phyloP scores from a whole-genome alignment of 2,113 vertebrate genomes.

The Oryzias woworae region DNA sequence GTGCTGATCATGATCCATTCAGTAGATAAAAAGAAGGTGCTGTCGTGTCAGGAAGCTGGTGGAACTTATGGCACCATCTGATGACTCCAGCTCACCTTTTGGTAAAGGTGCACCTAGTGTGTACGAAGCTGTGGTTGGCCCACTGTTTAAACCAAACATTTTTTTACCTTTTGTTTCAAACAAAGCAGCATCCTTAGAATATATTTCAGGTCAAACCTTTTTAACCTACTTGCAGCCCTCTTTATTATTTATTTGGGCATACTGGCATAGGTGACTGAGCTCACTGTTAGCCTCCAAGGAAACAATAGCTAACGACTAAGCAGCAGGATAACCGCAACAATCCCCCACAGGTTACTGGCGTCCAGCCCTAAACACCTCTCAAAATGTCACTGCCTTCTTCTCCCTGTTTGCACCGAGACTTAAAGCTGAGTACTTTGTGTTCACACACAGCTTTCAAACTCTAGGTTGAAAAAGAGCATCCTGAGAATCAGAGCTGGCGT shows the following conservation, averaged over 20 bases:
- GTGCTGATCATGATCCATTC: too few relatives aligned
- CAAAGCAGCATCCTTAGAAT: neutral
- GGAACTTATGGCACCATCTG: too few relatives aligned
- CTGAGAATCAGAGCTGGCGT: slow-evolving; percentile 37
- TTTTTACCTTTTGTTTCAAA: neutral
- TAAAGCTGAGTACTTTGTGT: neutral
- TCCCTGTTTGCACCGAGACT: neutral
- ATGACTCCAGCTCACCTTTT: too few relatives aligned
- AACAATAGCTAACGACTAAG: slow-evolving; percentile 3
- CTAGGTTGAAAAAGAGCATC: slow-evolving; percentile 10
- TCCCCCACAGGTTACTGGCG: slow-evolving; percentile 29
- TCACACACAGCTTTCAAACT: neutral
- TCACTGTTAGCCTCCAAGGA: neutral
- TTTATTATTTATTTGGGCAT: slow-evolving; percentile 1
- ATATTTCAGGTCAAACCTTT: neutral
- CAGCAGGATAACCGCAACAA: neutral
- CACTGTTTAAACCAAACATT: too few relatives aligned
- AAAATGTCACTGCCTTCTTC: slow-evolving; percentile 14
- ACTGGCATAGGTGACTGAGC: slow-evolving; percentile 34
- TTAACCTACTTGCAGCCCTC: neutral
- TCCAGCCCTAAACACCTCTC: slow-evolving; percentile 13
- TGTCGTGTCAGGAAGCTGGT: too few relatives aligned
- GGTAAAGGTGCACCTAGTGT: too few relatives aligned
- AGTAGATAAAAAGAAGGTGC: too few relatives aligned
- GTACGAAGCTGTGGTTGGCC: too few relatives aligned